Evolutionary conservation across 2,888 invertebrate species (phyloP), one percentile per base, ranked within the genome.

Genomic region (Nemoura dubitans): DNA sequence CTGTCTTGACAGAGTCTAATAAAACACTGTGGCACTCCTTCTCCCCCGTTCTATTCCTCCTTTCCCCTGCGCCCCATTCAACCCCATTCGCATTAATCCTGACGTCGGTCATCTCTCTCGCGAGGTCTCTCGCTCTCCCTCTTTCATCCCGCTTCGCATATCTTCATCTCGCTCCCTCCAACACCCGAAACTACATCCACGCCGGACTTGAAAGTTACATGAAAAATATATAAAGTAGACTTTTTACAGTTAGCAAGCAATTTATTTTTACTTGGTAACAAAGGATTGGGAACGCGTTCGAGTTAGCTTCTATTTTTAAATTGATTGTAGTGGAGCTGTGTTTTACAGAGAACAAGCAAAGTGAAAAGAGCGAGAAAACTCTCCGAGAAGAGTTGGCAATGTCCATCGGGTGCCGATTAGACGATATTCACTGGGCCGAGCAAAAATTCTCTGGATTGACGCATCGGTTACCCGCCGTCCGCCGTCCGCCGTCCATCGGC

Each of bases 181-280:
- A 36, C 82, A 14, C 82, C 27, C 42, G 59, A 43, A 59, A 27
- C 76, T 59, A 10, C 76, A 59, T 27, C 27, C 76, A 16, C 0
- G 59, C 84, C 59, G 84, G 84, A 76, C 84, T 84, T 76, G 76
- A 29, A 27, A 59, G 29, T 26, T 76, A 76, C 84, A 76, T 30
- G 84, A 84, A 59, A 59, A 59, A 59, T 59, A 59, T 28, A 28
- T 84, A 84, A 84, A 43, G 76, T 84, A 84, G 83, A 43, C 83
- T 27, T 30, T 84, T 84, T 84, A 76, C 76, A 84, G 29, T 76
- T 59, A 26, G 76, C 59, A 59, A 27, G 84, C 84, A 84, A 76
- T 84, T 84, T 76, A 76, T 84, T 84, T 84, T 84, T 84, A 27
- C 76, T 76, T 84, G 59, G 27, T 10, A 59, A 84, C 84, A 84